Percentiles rank a stretch among this genome's conserved stretches.
These are phyloP conservation scores for Drosophila seclusa DNA, from an alignment of 2,888 invertebrate species.

Conservation along the genomic window DNA sequence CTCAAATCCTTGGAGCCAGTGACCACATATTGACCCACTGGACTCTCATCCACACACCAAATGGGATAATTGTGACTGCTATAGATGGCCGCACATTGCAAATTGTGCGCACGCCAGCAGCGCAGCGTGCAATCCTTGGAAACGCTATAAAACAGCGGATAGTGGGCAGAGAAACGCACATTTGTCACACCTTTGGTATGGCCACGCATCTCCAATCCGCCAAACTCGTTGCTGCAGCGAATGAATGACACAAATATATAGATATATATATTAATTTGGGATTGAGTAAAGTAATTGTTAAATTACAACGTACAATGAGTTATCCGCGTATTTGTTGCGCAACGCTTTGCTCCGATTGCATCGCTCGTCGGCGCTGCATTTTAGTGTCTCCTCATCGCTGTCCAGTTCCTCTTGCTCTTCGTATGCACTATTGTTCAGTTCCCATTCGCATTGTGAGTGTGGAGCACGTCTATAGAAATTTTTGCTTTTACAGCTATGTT, in stretches of 20 bases:
- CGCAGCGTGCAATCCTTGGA: conserved; percentile 92
- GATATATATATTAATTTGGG: background rate
- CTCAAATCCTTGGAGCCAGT: conserved; percentile 95
- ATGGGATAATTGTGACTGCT: conserved; percentile 95
- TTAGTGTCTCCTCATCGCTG: conserved; percentile 36
- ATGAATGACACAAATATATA: background rate
- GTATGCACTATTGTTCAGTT: conserved; percentile 72
- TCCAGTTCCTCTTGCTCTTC: conserved; percentile 67
- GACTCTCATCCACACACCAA: conserved; percentile 93
- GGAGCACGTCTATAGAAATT: conserved; percentile 77
- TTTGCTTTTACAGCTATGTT: conserved; percentile 78
- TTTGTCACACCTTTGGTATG: conserved; percentile 90
- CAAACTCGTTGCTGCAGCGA: conserved; percentile 78
- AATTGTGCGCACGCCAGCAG: conserved; percentile 89
- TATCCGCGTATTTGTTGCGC: conserved; percentile 73
- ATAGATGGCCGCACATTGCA: conserved; percentile 87
- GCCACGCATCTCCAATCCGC: conserved; percentile 88
- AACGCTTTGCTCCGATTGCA: conserved; percentile 48
- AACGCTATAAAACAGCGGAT: conserved; percentile 88
- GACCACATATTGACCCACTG: conserved; percentile 91
- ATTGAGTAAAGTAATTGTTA: background rate
- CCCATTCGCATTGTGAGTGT: conserved; percentile 80
- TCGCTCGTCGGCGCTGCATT: conserved; percentile 47
- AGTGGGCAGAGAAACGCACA: conserved; percentile 86
- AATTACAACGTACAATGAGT: conserved; percentile 80